Evolutionary conservation across 2,797 vertebrate genomes (phyloP).

Genomic region (Periparus ater): DNA sequence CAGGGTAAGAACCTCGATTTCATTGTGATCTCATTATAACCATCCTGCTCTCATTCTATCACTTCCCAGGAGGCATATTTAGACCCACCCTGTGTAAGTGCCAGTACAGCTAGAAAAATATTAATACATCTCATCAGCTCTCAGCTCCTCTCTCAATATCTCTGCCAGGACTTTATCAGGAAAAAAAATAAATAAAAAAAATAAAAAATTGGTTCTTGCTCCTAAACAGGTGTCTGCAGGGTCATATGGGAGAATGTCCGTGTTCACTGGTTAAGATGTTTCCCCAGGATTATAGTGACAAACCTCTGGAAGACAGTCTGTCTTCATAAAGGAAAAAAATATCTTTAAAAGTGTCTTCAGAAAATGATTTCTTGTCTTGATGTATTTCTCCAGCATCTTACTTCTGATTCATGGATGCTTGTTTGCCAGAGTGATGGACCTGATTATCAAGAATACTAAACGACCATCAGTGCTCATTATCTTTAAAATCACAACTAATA

Average conservation of each 20-base stretch:
- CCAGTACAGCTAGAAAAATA: background rate
- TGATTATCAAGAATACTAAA: background rate
- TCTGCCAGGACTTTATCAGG: background rate
- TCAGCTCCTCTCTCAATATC: background rate
- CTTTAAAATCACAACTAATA: background rate
- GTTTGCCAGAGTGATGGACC: background rate
- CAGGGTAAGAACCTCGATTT: background rate
- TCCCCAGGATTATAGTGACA: background rate
- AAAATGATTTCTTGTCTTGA: background rate
- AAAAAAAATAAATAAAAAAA: background rate
- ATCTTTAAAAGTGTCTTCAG: background rate
- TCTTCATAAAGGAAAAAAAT: background rate
- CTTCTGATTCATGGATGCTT: background rate
- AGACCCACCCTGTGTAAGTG: background rate
- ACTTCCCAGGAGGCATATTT: background rate
- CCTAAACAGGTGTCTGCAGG: background rate
- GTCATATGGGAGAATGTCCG: background rate
- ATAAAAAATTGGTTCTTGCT: background rate
- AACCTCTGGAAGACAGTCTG: background rate
- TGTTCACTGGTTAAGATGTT: background rate
- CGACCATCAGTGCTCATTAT: background rate
- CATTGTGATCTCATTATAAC: background rate
- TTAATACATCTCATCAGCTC: background rate
- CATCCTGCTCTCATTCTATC: background rate
- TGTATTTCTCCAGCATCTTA: background rate